Evolutionary conservation across 2,888 invertebrate species (phyloP), one percentile per base, ranked within the genome.

Genomic region (Opisthograptis luteolata): DNA sequence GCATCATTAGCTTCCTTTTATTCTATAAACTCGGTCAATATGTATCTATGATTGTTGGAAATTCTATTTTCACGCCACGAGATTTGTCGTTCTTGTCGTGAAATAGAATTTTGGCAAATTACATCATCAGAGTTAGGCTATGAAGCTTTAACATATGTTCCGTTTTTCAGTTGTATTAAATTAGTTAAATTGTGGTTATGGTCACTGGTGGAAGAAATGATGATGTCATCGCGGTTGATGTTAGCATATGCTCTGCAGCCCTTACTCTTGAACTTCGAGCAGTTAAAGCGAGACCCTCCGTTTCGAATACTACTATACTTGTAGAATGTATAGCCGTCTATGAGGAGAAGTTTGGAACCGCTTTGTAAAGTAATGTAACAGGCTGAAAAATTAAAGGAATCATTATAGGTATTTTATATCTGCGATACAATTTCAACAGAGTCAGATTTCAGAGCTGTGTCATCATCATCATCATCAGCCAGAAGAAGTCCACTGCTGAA

Each of bases 241-340:
- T 64, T 55, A 1, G 61, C 62, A 28, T 53, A 58, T 0, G 74
- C 73, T 12, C 49, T 65, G 43, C 74, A 74, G 0, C 44, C 32
- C 28, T 54, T 66, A 14, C 51, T 57, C 0, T 41, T 8, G 0
- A 4, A 12, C 2, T 48, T 62, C 3, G 78, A 77, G 42, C 80
- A 80, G 0, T 56, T 59, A 54, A 70, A 80, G 0, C 76, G 58
- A 2, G 27, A 46, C 0, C 70, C 67, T 0, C 68, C 69, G 1
- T 43, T 44, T 0, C 56, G 7, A 8, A 65, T 19, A 2, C 15
- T 14, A 6, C 42, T 28, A 25, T 44, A 59, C 39, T 58, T 68
- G 37, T 45, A 60, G 42, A 58, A 77, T 0, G 71, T 64, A n/a
- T 67, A 70, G 0, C 58, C 64, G 12, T 67, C 9, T 12, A 66